Percentiles rank a stretch among this genome's conserved stretches.
Evolutionary conservation across 2,113 vertebrate species (phyloP).

Genomic region (Cyanistes caeruleus): DNA sequence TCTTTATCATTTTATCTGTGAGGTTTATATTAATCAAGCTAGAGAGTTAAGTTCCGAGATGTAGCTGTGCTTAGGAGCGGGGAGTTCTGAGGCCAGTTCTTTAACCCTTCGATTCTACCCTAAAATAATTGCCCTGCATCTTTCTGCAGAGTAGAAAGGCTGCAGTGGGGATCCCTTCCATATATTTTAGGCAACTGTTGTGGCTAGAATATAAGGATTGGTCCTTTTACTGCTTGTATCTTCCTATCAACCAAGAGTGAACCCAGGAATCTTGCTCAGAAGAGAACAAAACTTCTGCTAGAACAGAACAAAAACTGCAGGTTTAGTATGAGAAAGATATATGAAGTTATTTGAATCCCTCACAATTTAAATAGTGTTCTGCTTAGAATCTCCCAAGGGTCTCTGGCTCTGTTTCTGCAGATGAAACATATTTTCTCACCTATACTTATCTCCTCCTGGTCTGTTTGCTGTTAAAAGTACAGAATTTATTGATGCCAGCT

Average conservation of each 20-base stretch:
- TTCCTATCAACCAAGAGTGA: neutral
- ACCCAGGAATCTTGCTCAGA: neutral
- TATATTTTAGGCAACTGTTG: neutral
- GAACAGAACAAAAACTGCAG: neutral
- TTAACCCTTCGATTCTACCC: neutral
- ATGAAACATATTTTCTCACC: neutral
- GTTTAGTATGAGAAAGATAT: neutral
- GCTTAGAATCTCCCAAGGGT: neutral
- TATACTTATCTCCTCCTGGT: neutral
- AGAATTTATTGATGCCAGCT: neutral
- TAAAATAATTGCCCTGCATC: neutral
- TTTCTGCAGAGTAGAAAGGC: neutral
- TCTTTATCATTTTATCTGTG: slow-evolving; percentile 19
- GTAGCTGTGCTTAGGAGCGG: neutral
- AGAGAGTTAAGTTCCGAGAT: neutral
- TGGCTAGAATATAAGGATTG: neutral
- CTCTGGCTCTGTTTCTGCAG: neutral
- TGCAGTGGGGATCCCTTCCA: neutral
- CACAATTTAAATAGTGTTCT: neutral
- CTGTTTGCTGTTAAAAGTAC: neutral
- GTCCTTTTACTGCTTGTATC: too few species aligned
- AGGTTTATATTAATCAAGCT: neutral
- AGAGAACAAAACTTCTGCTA: neutral
- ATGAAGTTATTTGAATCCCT: neutral
- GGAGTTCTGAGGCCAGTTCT: neutral